Conservation (phyloP, 1,140 invertebrate genomes). For the Drosophila triauraria region DNA sequence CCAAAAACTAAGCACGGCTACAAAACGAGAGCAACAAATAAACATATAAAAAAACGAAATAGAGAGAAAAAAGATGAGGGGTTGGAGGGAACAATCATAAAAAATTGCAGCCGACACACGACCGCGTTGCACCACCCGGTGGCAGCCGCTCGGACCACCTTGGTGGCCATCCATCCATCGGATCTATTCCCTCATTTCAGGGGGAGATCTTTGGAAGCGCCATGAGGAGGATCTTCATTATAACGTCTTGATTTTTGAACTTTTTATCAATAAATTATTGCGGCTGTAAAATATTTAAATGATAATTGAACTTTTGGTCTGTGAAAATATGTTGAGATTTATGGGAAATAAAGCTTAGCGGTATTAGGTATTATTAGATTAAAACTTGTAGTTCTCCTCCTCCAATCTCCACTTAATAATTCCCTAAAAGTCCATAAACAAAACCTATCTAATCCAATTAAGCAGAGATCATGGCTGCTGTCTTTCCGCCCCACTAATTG, state of each 20-base stretch:
- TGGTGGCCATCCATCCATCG: conserved; percentile 39
- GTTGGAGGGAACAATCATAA: conserved; percentile 61
- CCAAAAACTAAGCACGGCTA: conserved; percentile 36
- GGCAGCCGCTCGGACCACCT: conserved; percentile 71
- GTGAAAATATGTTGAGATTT: conserved; percentile 12
- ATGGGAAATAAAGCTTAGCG: neutral
- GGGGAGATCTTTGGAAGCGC: neutral
- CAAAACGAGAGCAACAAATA: conserved; percentile 62
- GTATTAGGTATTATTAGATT: too few species aligned
- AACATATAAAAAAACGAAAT: conserved; percentile 82
- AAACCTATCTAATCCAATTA: conserved; percentile 37
- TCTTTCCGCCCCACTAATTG: conserved; percentile 27
- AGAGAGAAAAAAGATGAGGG: conserved; percentile 35
- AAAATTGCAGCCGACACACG: conserved; percentile 76
- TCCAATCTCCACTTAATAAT: neutral
- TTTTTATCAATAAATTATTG: conserved; percentile 23
- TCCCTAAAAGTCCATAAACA: neutral
- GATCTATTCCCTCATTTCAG: neutral
- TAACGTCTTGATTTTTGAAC: conserved; percentile 12
- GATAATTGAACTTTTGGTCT: neutral
- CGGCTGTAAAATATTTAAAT: neutral
- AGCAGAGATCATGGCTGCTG: conserved; percentile 6
- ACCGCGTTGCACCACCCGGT: conserved; percentile 76
- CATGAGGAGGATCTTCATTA: conserved; percentile 12
- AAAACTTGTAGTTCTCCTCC: neutral